Percentiles rank a stretch among this genome's conserved stretches.
phyloP scores from a whole-genome alignment of 37 sponge, comb jelly and placozoan genomes.

The Ephydatia muelleri region DNA sequence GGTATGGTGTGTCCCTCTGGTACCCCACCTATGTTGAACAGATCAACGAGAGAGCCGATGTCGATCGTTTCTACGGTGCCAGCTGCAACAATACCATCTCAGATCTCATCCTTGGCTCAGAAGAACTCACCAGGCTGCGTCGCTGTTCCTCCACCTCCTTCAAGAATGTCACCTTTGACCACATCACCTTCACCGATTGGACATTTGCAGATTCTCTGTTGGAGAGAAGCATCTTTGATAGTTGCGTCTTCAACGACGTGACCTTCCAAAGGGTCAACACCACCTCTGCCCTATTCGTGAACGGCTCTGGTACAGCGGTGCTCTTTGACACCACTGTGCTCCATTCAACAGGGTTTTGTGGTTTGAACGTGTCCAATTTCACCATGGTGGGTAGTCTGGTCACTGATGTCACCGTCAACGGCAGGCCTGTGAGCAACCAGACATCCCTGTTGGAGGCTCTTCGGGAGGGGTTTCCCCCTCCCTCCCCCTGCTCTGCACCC shows the following conservation, averaged over 20 bases:
- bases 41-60: neutral
- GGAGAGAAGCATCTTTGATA: neutral
- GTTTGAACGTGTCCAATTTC: neutral
- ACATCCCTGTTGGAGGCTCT: neutral
- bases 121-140: neutral
- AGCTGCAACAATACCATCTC: conserved; percentile 17
- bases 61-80: neutral
- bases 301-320: neutral
- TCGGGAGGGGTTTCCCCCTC: neutral
- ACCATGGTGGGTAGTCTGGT: neutral
- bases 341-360: neutral
- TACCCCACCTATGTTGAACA: conserved; percentile 71
- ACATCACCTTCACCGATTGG: conserved; percentile 9
- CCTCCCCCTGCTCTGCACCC: neutral
- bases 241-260: conserved; percentile 14
- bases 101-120: no score
- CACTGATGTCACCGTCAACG: neutral
- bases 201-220: conserved; percentile 12
- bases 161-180: conserved; percentile 13
- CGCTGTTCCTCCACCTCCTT: conserved; percentile 29
- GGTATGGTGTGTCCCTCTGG: conserved; percentile 71
- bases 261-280: neutral
- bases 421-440: neutral
- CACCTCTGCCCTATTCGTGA: neutral
- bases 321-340: neutral